Conservation (phyloP, 2,888 invertebrate species). For the Graphium colonna region DNA sequence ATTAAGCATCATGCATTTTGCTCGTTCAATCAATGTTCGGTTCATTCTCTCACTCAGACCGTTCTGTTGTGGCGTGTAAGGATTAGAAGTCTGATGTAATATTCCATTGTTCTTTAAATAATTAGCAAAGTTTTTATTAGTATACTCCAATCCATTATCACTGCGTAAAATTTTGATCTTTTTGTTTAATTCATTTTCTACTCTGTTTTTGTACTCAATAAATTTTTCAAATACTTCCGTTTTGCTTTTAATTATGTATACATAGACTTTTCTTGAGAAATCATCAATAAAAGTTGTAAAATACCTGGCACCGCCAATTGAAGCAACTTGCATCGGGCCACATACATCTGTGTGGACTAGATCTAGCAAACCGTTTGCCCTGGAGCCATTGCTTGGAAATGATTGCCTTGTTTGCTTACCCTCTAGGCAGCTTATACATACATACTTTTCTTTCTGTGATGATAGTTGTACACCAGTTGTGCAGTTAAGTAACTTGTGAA, state of each 20-base stretch:
- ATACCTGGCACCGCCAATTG: slow-evolving; percentile 6
- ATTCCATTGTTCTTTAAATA: slow-evolving; percentile 37
- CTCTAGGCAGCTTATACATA: slow-evolving; percentile 3
- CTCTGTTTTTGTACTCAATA: slow-evolving; percentile 13
- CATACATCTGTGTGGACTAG: not conserved
- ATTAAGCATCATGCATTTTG: slow-evolving; percentile 22
- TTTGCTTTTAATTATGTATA: slow-evolving; percentile 24
- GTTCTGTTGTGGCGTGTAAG: slow-evolving; percentile 41
- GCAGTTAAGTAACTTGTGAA: slow-evolving; percentile 21
- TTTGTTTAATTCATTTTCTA: not conserved
- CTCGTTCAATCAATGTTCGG: slow-evolving; percentile 23
- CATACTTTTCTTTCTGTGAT: not conserved
- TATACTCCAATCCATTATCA: slow-evolving; percentile 26
- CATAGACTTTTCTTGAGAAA: slow-evolving; percentile 17
- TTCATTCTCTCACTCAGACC: slow-evolving; percentile 39
- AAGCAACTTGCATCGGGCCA: not conserved
- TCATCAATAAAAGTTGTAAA: slow-evolving; percentile 27
- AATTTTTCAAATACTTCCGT: slow-evolving; percentile 19
- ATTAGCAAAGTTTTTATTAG: slow-evolving; percentile 21
- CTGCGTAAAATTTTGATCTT: slow-evolving; percentile 26
- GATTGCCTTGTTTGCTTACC: slow-evolving; percentile 5
- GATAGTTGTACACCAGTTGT: not conserved
- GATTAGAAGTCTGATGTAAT: slow-evolving; percentile 29
- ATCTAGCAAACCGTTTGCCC: slow-evolving; percentile 4
- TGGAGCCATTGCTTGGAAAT: not conserved